These are phyloP conservation scores for Orchestes rusci DNA, from an alignment of 2,888 invertebrate genomes.

Conservation along the genomic window DNA sequence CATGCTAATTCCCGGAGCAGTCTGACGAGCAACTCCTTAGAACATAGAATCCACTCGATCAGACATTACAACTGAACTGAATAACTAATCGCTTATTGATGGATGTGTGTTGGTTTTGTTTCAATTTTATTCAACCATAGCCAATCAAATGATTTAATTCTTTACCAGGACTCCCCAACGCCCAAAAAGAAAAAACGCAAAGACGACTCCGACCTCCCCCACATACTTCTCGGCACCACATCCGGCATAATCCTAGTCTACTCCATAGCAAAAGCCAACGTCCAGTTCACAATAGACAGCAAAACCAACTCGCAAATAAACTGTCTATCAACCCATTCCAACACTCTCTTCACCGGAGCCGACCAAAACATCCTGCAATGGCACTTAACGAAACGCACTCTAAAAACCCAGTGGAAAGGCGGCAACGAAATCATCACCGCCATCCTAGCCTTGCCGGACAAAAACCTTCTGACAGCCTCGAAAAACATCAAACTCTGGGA, in stretches of 20 bases:
- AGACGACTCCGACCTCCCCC: slow-evolving; percentile 42
- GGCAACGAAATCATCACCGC: slow-evolving; percentile 52
- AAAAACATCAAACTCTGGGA: slow-evolving; percentile 58
- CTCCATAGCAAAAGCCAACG: slow-evolving; percentile 57
- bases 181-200: slow-evolving; percentile 48
- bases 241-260: slow-evolving; percentile 67
- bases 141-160: background rate
- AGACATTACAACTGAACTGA: too few species aligned
- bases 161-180: slow-evolving; percentile 39
- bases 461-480: slow-evolving; percentile 41
- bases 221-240: slow-evolving; percentile 66
- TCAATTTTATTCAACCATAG: background rate
- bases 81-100: too few species aligned
- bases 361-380: slow-evolving; percentile 51
- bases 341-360: slow-evolving; percentile 49
- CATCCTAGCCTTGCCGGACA: slow-evolving; percentile 53
- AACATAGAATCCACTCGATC: too few species aligned
- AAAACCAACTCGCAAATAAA: slow-evolving; percentile 37
- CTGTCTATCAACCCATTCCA: slow-evolving; percentile 53
- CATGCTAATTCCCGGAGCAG: too few species aligned
- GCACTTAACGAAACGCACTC: slow-evolving; percentile 50
- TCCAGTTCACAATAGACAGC: slow-evolving; percentile 52
- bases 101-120: too few species aligned
- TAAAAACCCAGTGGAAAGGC: slow-evolving; percentile 65
- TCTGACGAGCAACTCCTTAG: too few species aligned